Conservation (phyloP, 2,888 invertebrate species). For the Cordilura impudica region DNA sequence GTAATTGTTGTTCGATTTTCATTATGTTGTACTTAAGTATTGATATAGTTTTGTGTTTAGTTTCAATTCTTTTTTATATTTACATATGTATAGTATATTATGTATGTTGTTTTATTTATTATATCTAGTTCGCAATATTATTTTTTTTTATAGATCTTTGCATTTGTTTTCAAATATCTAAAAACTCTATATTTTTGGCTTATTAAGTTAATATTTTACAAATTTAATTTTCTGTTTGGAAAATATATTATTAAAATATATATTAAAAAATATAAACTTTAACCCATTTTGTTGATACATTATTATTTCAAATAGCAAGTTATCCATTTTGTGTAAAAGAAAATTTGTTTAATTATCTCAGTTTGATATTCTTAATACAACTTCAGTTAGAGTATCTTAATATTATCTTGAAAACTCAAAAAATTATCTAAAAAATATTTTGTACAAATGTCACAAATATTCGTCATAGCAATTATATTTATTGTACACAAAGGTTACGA, state of each 20-base stretch:
- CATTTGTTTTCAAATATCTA: conserved; percentile 16
- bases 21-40: background rate
- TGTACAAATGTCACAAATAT: too few species aligned
- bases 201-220: conserved; percentile 21
- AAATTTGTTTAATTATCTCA: too few species aligned
- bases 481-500: too few species aligned
- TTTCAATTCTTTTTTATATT: background rate
- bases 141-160: background rate
- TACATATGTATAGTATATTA: background rate
- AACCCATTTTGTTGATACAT: background rate
- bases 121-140: background rate
- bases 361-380: too few species aligned
- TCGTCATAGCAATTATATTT: too few species aligned
- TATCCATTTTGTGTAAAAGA: too few species aligned
- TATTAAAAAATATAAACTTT: background rate
- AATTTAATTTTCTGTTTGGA: conserved; percentile 14
- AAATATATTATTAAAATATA: conserved; percentile 7
- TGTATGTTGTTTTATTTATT: conserved; percentile 10
- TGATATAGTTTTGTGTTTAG: background rate
- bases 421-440: too few species aligned
- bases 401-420: too few species aligned
- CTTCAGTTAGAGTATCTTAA: too few species aligned
- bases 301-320: background rate
- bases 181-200: background rate
- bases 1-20: background rate